These are phyloP conservation scores for Chirona hameri DNA, from an alignment of 2,888 invertebrate species.

Conservation along the genomic window DNA sequence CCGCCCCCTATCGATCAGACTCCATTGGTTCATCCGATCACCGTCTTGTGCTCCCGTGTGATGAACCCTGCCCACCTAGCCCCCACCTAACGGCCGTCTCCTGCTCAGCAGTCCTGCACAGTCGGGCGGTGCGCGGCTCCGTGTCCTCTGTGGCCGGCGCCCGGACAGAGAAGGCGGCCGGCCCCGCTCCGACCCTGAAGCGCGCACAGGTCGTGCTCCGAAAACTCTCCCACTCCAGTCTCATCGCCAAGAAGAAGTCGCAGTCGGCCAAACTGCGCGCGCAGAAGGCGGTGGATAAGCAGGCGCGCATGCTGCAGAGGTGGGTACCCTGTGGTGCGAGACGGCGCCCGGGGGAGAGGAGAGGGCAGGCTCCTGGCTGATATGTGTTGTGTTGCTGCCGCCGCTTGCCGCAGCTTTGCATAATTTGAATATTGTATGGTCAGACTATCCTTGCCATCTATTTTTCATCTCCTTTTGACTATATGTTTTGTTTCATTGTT, in stretches of 20 bases:
- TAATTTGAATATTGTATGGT: too few species aligned
- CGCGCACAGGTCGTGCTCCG: neutral
- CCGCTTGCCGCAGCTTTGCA: too few species aligned
- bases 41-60: too few species aligned
- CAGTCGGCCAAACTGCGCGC: conserved; percentile 26
- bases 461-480: too few species aligned
- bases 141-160: neutral
- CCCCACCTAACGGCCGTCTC: neutral
- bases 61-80: neutral
- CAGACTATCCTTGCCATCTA: too few species aligned
- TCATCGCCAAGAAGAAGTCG: conserved; percentile 26
- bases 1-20: too few species aligned
- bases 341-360: too few species aligned
- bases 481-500: too few species aligned
- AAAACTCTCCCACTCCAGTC: conserved; percentile 13
- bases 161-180: neutral
- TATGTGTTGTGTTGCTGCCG: too few species aligned
- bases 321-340: neutral
- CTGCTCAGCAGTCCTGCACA: neutral
- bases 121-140: neutral
- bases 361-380: too few species aligned
- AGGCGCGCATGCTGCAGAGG: conserved; percentile 26
- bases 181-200: neutral
- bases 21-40: too few species aligned
- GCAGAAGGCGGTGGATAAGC: conserved; percentile 4